Evolutionary conservation across 1,140 invertebrate genomes (phyloP).

Genomic region (Drosophila repleta): DNA sequence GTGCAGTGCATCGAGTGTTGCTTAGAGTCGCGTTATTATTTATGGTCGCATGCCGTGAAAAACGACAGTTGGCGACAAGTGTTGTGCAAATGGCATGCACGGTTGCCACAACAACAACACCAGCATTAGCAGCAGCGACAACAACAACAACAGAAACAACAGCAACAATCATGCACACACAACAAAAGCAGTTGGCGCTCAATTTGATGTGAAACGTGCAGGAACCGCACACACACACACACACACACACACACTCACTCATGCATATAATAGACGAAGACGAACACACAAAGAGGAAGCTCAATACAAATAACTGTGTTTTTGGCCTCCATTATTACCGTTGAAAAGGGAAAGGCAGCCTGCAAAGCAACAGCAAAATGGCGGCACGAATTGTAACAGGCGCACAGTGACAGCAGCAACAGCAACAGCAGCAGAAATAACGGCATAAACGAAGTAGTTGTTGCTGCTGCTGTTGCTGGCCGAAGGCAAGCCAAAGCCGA

Average conservation of each 20-base stretch:
- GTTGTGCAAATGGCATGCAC: constrained; percentile 77
- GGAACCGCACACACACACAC: constrained; percentile 49
- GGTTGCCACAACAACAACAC: constrained; percentile 75
- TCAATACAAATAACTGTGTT: constrained; percentile 70
- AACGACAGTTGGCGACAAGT: constrained; percentile 79
- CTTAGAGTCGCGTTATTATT: constrained; percentile 70
- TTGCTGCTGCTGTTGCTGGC: neutral
- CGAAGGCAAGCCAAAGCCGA: constrained; percentile 43
- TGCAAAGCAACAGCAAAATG: constrained; percentile 66
- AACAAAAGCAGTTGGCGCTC: constrained; percentile 75
- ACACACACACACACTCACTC: constrained; percentile 12
- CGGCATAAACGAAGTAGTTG: constrained; percentile 1
- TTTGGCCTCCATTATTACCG: constrained; percentile 53
- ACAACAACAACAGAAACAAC: constrained; percentile 54
- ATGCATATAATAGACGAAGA: constrained; percentile 8
- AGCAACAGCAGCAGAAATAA: constrained; percentile 11
- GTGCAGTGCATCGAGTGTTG: constrained; percentile 51
- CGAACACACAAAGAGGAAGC: constrained; percentile 56
- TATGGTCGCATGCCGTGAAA: constrained; percentile 77
- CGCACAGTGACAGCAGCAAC: constrained; percentile 44
- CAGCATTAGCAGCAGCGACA: constrained; percentile 41
- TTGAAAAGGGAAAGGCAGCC: constrained; percentile 52
- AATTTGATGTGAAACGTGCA: constrained; percentile 79
- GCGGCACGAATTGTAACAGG: constrained; percentile 71
- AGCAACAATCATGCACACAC: constrained; percentile 44